Evolutionary conservation across 2,888 invertebrate species (phyloP).

Genomic region (Caenorhabditis uteleia): DNA sequence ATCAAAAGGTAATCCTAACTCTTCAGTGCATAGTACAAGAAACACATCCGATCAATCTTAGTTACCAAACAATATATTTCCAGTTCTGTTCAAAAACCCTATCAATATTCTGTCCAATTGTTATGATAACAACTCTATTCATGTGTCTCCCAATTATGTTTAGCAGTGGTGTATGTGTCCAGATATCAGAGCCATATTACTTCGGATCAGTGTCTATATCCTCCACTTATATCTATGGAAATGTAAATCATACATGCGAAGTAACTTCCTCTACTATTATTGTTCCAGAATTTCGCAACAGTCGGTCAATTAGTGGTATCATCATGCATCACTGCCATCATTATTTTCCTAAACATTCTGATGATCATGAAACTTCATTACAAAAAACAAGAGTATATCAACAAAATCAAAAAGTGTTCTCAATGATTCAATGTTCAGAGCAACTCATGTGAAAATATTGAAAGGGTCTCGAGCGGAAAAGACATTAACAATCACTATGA

Average conservation of each 20-base stretch:
- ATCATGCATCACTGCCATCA: background rate
- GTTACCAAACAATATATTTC: background rate
- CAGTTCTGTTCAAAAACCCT: slow-evolving; percentile 4
- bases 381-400: slow-evolving; percentile 2
- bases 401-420: background rate
- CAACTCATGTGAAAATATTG: slow-evolving; percentile 8
- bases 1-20: slow-evolving; percentile 8
- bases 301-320: slow-evolving; percentile 10
- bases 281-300: slow-evolving; percentile 7
- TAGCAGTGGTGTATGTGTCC: slow-evolving; percentile 10
- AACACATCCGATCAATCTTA: background rate
- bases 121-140: slow-evolving; percentile 10
- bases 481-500: slow-evolving; percentile 21
- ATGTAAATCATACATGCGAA: slow-evolving; percentile 4
- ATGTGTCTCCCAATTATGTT: slow-evolving; percentile 7
- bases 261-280: background rate
- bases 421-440: background rate
- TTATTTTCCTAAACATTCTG: slow-evolving; percentile 1
- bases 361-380: slow-evolving; percentile 8
- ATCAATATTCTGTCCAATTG: slow-evolving; percentile 4
- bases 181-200: slow-evolving; percentile 16
- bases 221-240: slow-evolving; percentile 1
- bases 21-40: slow-evolving; percentile 1
- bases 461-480: slow-evolving; percentile 14
- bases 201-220: slow-evolving; percentile 15